Evolutionary conservation across 2,888 invertebrate species (phyloP), one percentile per base, ranked within the genome.

Genomic region (Lagria hirta): DNA sequence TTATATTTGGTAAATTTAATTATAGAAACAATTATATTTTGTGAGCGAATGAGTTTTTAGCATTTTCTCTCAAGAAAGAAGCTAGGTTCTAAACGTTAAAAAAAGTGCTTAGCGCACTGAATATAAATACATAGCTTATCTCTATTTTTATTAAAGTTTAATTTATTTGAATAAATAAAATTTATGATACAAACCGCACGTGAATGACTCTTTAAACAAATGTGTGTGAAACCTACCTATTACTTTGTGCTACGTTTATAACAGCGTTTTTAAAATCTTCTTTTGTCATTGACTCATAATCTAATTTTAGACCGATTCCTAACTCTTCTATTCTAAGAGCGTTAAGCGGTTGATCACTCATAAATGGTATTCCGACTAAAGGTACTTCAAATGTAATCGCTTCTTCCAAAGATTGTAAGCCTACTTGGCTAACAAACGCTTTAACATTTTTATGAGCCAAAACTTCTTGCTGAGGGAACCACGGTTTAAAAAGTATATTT

Each of bases 191-290:
- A n/a, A n/a, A n/a, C n/a, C n/a, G n/a, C n/a, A n/a, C n/a, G n/a
- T n/a, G n/a, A n/a, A n/a, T n/a, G n/a, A n/a, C n/a, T n/a, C n/a
- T n/a, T n/a, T n/a, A n/a, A n/a, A n/a, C n/a, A n/a, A n/a, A n/a
- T n/a, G n/a, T n/a, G n/a, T n/a, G n/a, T n/a, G n/a, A n/a, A n/a
- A 49, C 54, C 46, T 55, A 64, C 64, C 46, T 52, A 13, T 49
- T 37, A 47, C 61, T 63, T 38, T 55, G 52, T 1, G 56, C 56
- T 6, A 63, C 59, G 30, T 63, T 60, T 10, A 52, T 37, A 2
- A 64, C 55, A 21, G 50, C 48, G 13, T 41, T 37, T 24, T 58
- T 57, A 1, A 64, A 32, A 23, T 55, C 52, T 26, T 60, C 51
- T 34, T 61, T 61, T 4, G 55, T 58, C 21, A 62, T 47, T 7